These are phyloP conservation scores for Acyrthosiphon pisum DNA, from an alignment of 1,140 invertebrate genomes.

Conservation along the genomic window DNA sequence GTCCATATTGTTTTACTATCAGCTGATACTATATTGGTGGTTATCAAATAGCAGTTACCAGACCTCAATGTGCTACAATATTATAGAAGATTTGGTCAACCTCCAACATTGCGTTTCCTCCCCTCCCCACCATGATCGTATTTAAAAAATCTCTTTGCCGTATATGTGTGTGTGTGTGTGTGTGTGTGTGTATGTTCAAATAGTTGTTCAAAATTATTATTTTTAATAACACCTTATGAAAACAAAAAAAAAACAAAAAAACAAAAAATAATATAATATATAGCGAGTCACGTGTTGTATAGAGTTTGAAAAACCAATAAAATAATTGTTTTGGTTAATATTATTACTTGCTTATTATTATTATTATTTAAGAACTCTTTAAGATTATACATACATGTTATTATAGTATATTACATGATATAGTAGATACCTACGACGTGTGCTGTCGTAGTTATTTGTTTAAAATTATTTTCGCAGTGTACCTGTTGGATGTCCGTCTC, in stretches of 20 bases:
- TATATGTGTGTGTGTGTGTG: background rate
- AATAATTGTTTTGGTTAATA: conserved; percentile 13
- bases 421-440: background rate
- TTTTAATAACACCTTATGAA: background rate
- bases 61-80: background rate
- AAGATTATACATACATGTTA: background rate
- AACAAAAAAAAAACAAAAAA: background rate
- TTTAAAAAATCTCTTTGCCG: background rate
- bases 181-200: background rate
- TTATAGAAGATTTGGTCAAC: background rate
- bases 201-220: background rate
- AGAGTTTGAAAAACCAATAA: background rate
- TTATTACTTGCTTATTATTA: background rate
- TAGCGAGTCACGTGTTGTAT: background rate
- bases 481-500: background rate
- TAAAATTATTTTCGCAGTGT: background rate
- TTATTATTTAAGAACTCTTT: background rate
- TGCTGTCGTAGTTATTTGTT: background rate
- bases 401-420: background rate
- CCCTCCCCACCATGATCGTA: background rate
- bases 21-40: background rate
- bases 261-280: background rate
- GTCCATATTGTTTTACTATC: background rate
- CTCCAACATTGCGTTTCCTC: background rate
- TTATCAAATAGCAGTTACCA: too few species aligned